Evolutionary conservation across 2,888 invertebrate genomes (phyloP).

Genomic region (Callyntrura guangdongensis): DNA sequence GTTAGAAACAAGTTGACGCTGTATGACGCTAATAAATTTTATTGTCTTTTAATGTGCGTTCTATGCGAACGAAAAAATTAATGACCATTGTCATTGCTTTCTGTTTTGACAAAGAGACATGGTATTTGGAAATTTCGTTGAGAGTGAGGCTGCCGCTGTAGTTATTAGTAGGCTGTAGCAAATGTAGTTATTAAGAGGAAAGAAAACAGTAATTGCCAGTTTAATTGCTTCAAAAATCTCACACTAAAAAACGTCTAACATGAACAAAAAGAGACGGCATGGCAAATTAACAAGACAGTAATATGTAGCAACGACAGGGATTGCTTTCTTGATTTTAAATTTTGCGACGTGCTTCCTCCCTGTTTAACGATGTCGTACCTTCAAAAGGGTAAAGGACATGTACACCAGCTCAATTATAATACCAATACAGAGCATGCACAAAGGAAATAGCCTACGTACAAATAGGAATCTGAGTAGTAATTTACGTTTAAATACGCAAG

Average conservation of each 20-base stretch:
- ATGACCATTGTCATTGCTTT: conserved; percentile 38
- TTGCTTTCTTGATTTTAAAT: background rate
- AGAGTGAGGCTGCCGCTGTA: no score
- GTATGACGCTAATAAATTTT: conserved; percentile 53
- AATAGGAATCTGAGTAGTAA: no score
- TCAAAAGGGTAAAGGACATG: background rate
- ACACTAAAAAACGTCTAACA: background rate
- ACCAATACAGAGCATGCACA: background rate
- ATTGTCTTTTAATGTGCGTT: conserved; percentile 55
- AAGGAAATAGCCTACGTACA: no score
- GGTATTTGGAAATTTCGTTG: no score
- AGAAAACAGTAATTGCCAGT: conserved; percentile 27
- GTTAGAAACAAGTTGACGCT: conserved; percentile 1
- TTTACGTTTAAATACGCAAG: background rate
- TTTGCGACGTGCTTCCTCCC: background rate
- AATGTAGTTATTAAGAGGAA: conserved; percentile 22
- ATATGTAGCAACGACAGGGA: conserved; percentile 11
- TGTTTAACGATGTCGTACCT: background rate
- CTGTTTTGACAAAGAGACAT: background rate
- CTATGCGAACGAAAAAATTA: conserved; percentile 21
- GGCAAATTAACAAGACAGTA: conserved; percentile 46
- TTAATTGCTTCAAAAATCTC: conserved; percentile 38
- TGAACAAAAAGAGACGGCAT: background rate
- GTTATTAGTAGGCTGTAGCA: background rate
- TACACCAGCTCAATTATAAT: background rate